A percentile compares a stretch with the other conserved stretches of the same genome.
phyloP scores from a whole-genome alignment of 1,140 invertebrate species.

The Samia ricini region DNA sequence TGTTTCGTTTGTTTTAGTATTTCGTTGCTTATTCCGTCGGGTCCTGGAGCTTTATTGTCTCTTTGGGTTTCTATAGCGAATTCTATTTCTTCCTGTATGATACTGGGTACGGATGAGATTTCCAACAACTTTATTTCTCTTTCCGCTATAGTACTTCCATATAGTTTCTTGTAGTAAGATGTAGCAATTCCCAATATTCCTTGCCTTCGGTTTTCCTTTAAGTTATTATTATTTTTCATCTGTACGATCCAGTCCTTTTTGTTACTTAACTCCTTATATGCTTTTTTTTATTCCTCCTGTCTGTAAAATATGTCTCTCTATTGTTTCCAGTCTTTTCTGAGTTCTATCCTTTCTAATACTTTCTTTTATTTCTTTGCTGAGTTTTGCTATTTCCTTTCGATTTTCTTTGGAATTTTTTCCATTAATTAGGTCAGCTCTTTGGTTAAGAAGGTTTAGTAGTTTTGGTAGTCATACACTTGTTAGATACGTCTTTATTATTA shows the following conservation, averaged over 20 bases:
- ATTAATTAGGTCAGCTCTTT: constrained; percentile 17
- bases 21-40: constrained; percentile 29
- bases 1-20: constrained; percentile 7
- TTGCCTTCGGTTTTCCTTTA: constrained; percentile 16
- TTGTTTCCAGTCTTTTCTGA: constrained; percentile 25
- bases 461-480: neutral
- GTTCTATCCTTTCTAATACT: constrained; percentile 29
- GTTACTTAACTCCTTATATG: constrained; percentile 28
- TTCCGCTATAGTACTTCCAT: constrained; percentile 16
- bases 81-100: constrained; percentile 17
- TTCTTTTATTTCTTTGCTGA: constrained; percentile 28
- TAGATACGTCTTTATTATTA: neutral
- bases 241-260: constrained; percentile 27
- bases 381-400: constrained; percentile 13
- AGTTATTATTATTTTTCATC: constrained; percentile 23
- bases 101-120: constrained; percentile 19
- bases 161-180: constrained; percentile 29
- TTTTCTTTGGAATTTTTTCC: constrained; percentile 14
- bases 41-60: constrained; percentile 25
- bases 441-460: constrained; percentile 15
- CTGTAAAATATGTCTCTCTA: constrained; percentile 21
- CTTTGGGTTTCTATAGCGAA: constrained; percentile 8
- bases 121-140: constrained; percentile 17
- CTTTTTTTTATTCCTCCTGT: constrained; percentile 30
- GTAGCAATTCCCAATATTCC: constrained; percentile 30